Base-by-base conservation (phyloP, 1,140 invertebrate genomes). In the Ephestia elutella region DNA sequence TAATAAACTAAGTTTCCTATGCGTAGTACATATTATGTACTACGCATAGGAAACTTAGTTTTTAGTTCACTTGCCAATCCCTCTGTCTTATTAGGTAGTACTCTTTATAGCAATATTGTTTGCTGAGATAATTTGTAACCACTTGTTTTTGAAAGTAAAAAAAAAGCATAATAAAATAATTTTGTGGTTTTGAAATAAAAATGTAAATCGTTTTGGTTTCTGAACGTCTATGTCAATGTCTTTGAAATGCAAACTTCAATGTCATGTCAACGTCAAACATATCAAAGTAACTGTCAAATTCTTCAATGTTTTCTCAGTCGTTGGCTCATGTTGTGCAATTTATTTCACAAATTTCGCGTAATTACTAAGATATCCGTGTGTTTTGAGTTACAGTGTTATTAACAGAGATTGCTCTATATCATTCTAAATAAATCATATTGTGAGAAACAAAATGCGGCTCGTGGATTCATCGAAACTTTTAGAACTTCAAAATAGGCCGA, bases 401-500 rank as follows among this genome's bases (percentile, higher is more conserved):
- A 15, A 5, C 15, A 17, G 38, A 44, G 2, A 44, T 44, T 15
- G 15, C 13, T 44, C 5, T 17, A 17, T 15, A 15, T 10, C n/a
- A 44, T 15, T 15, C 38, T 15, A 15, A 54, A 20, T 7, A 25
- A 51, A n/a, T 54, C 7, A 30, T 10, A 59, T 53, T 48, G 25
- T 35, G 48, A 38, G 64, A 57, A 62, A 55, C 53, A 91, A 84
- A 64, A 93, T 93, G 91, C 87, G 89, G 65, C 66, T 90, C 0
- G 82, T 93, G 25, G 82, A 86, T 57, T 68, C 86, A n/a, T 83
- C 91, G 49, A 93, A 92, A 78, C 78, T 95, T 28, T 75, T 75
- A 10, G 79, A 92, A 59, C 89, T 97, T 38, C 96, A 97, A 87
- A 92, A 90, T 38, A 90, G 92, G 70, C 90, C 93, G 1, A 74